Evolutionary conservation across 92 coral and sea anemone genomes (phyloP), one percentile per base, ranked within the genome.

Genomic region (Zoanthus sansibaricus): DNA sequence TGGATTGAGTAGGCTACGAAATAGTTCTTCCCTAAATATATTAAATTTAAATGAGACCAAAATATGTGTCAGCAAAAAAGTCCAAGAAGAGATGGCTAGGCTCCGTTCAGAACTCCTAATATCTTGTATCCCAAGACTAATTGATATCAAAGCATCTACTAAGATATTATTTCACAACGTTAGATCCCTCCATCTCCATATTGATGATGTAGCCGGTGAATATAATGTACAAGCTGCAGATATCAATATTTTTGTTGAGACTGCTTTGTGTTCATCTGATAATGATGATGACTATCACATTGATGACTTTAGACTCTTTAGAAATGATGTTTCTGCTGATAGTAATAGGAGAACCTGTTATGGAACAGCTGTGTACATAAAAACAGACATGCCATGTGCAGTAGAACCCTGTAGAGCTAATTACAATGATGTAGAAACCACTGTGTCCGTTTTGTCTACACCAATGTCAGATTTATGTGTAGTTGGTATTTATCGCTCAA

Each of bases 1-100:
- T 83, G 78, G 59, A 5, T 17, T 70, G 3, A 83, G 78, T 46
- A 77, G 89, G 76, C 72, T 44, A 9, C 6, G 62, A 48, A 77
- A 86, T 86, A 52, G 31, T 9, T 54, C 59, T 54, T 10, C 13
- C 59, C 15, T 54, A 54, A 10, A 54, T 6, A 54, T 54, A 9
- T 42, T 76, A 71, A 64, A 78, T 46, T 86, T 86, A 71, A 86
- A 86, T 86, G 89, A 86, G 44, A 86, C 11, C 2, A 54, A 54
- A 54, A 54, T 54, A 10, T 9, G 13, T 54, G 59, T 54, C 59
- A 54, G 16, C 59, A 10, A 10, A 9, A 54, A 54, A 54, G 0
- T 54, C 12, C 11, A 54, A 54, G 59, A 54, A 9, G 69, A 14
- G 62, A 87, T 54, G 15, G 13, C 15, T 54, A 54, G 59, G 15